Conservation (phyloP, 2,113 vertebrate species). For the Struthio camelus region DNA sequence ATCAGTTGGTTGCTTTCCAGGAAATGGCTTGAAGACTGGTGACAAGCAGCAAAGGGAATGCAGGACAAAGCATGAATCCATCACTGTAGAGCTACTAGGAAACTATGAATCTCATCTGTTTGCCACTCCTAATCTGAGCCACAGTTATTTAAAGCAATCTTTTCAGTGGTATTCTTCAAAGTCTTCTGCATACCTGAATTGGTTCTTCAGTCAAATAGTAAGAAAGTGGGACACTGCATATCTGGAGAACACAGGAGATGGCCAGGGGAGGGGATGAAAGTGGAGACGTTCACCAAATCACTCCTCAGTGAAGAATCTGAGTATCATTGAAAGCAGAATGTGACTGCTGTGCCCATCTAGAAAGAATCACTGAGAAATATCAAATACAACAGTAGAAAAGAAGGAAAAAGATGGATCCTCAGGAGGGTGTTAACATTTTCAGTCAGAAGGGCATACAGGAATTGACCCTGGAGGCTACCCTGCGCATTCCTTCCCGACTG, state of each 20-base stretch:
- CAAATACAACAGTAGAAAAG: background rate
- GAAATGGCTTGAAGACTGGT: conserved; percentile 7
- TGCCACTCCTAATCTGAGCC: background rate
- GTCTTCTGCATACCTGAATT: background rate
- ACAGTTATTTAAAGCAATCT: background rate
- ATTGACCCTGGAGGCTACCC: background rate
- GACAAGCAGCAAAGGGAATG: background rate
- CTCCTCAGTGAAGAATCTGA: background rate
- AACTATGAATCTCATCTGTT: background rate
- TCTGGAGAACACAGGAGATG: background rate
- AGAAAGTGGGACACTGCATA: background rate
- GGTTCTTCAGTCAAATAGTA: background rate
- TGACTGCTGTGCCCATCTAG: background rate
- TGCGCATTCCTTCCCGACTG: background rate
- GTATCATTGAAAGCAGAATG: conserved; percentile 3
- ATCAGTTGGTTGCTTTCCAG: conserved; percentile 44
- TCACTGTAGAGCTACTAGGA: background rate
- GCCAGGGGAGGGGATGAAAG: background rate
- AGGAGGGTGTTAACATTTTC: background rate
- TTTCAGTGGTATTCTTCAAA: background rate
- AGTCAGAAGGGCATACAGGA: background rate
- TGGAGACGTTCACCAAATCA: background rate
- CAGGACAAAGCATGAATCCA: background rate
- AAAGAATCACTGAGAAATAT: background rate
- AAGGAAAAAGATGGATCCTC: background rate